Base-by-base conservation (phyloP, 1,140 invertebrate species). In the Anastatus disparis region DNA sequence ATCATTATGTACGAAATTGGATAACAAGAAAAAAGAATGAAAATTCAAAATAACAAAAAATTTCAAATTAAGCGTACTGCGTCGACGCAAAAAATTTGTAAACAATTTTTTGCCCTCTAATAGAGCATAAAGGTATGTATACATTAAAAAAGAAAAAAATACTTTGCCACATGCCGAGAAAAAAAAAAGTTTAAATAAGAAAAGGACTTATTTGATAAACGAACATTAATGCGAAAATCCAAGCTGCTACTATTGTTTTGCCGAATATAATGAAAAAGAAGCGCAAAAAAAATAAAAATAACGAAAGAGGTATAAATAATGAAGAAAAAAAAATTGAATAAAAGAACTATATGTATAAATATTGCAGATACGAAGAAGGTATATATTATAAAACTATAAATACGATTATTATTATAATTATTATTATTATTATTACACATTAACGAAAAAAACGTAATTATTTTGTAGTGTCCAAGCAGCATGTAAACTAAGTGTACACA, bases 401-500 rank as follows among this genome's bases (percentile, higher is more conserved):
- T 78, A 81, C 77, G 71, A 75, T 75, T 76, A 79, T 78, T 62
- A 77, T 78, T 77, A 79, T 76, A 74, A 80, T 78, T 77, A 78
- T 74, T 75, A 65, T 66, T 66, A 77, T 79, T 78, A 82, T 77
- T 74, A 76, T 76, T 75, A 78, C 71, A 71, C 76, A 70, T 74
- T 77, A 75, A 82, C 70, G 75, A 76, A 76, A 35, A 35, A n/a
- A 77, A 78, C 75, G 80, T 80, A 83, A 81, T 81, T 85, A 70
- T 85, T 85, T 85, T 85, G 82, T 85, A 85, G 84, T 84, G 81
- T 83, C 66, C 80, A 78, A 76, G 75, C 77, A 83, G 80, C 83
- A 84, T 85, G 84, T 85, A 85, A 85, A 83, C 82, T 84, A 83
- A 81, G 80, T 84, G 81, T 84, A 85, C 74, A 84, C 83, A 81